phyloP scores from a whole-genome alignment of 2,888 invertebrate genomes.

The Mantis religiosa region DNA sequence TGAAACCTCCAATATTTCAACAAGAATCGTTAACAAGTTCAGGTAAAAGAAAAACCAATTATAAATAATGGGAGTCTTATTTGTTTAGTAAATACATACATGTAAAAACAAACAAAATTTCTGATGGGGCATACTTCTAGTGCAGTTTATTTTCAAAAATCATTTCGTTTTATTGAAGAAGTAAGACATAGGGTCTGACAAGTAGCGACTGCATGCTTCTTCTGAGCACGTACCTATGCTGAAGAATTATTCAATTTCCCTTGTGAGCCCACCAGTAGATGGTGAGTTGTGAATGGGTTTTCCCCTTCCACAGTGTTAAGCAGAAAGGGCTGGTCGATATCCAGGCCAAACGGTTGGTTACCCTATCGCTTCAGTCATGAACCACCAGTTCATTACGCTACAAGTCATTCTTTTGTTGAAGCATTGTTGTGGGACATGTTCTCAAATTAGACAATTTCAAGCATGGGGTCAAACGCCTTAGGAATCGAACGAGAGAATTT shows the following conservation, averaged over 20 bases:
- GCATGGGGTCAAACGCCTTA: no score
- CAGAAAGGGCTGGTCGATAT: not conserved
- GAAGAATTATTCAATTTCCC: not conserved
- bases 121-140: no score
- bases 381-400: not conserved
- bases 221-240: not conserved
- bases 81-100: no score
- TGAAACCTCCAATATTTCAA: no score
- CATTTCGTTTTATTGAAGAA: no score
- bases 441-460: not conserved
- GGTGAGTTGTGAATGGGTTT: not conserved
- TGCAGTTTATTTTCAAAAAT: no score
- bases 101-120: no score
- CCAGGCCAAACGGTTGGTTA: not conserved
- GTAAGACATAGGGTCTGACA: not conserved
- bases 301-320: not conserved
- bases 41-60: no score
- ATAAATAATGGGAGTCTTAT: no score
- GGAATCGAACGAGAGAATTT: no score
- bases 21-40: no score
- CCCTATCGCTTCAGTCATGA: not conserved
- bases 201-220: not conserved
- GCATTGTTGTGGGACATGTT: not conserved
- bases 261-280: not conserved
- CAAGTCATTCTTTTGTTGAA: not conserved